Evolutionary conservation across 2,797 vertebrate genomes (phyloP).

Genomic region (Percopsis omiscomaycus): DNA sequence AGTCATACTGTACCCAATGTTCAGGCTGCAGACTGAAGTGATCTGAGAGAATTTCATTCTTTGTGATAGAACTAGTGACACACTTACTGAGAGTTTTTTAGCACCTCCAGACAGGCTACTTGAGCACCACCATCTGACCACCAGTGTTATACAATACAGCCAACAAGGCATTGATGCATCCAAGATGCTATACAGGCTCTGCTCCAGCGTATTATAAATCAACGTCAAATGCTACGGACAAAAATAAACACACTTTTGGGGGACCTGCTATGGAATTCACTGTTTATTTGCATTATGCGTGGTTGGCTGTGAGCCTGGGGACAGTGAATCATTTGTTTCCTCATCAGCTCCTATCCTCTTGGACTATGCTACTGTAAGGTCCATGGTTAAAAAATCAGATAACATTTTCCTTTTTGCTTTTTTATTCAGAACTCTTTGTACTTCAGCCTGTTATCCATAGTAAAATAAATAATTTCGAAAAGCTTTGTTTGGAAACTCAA

Average conservation of each 20-base stretch:
- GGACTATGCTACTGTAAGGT: conserved; percentile 64
- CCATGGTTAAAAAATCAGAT: conserved; percentile 38
- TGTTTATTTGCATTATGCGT: conserved; percentile 62
- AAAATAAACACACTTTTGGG: conserved; percentile 59
- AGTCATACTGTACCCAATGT: no score
- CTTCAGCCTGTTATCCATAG: conserved; percentile 19
- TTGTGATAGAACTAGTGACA: background rate
- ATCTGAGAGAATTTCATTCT: background rate
- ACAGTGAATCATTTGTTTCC: conserved; percentile 65
- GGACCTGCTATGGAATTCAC: conserved; percentile 44
- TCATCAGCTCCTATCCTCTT: conserved; percentile 29
- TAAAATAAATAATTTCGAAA: conserved; percentile 39
- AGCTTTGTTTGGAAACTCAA: conserved; percentile 65
- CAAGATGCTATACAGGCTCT: conserved; percentile 17
- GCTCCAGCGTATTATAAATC: conserved; percentile 50
- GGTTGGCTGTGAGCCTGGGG: conserved; percentile 58
- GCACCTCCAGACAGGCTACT: background rate
- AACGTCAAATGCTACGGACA: conserved; percentile 43
- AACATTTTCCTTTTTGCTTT: conserved; percentile 51
- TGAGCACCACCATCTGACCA: conserved; percentile 9
- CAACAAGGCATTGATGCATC: conserved; percentile 3
- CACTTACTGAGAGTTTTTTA: background rate
- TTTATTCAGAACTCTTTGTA: conserved; percentile 36
- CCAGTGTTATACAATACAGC: conserved; percentile 2
- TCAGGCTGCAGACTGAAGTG: no score